Conservation (phyloP, 2,888 invertebrate species). For the Drosophila anomalipes region DNA sequence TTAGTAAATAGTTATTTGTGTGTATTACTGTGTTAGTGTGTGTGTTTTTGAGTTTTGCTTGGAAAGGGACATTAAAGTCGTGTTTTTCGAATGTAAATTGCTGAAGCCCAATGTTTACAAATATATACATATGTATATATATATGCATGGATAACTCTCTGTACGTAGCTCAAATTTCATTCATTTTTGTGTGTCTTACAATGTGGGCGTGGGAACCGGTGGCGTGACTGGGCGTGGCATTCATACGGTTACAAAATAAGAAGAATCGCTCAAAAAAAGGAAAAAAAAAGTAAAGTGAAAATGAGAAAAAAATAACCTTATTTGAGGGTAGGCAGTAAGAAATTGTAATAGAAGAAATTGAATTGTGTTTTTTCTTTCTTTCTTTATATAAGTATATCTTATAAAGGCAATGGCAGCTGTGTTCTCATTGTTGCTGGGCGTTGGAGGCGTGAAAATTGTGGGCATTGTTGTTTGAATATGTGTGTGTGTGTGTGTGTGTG, state of each 20-base stretch:
- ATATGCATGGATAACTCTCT: neutral
- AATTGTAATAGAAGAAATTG: constrained; percentile 79
- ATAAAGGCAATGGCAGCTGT: constrained; percentile 67
- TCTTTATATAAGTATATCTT: constrained; percentile 18
- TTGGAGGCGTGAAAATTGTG: constrained; percentile 17
- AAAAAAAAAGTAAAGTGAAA: constrained; percentile 20
- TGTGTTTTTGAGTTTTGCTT: neutral
- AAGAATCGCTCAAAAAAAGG: constrained; percentile 6
- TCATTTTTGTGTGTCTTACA: constrained; percentile 23
- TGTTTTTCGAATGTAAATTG: constrained; percentile 21
- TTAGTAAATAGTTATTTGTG: constrained; percentile 10
- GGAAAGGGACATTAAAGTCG: neutral
- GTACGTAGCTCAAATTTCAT: constrained; percentile 52
- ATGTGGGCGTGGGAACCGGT: constrained; percentile 19
- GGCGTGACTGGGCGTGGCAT: constrained; percentile 55
- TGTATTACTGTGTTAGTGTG: constrained; percentile 4
- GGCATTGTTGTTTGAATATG: constrained; percentile 34
- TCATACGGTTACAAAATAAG: constrained; percentile 41
- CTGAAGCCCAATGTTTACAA: neutral
- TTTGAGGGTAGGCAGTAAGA: constrained; percentile 56
- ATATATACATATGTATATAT: constrained; percentile 2
- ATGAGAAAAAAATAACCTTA: constrained; percentile 30
- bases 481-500: constrained; percentile 14
- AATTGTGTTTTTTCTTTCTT: constrained; percentile 63
- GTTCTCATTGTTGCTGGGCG: constrained; percentile 53